A percentile compares a stretch with the other conserved stretches of the same genome.
Conservation (phyloP, 2,113 vertebrate species). For the Labeo catla region DNA sequence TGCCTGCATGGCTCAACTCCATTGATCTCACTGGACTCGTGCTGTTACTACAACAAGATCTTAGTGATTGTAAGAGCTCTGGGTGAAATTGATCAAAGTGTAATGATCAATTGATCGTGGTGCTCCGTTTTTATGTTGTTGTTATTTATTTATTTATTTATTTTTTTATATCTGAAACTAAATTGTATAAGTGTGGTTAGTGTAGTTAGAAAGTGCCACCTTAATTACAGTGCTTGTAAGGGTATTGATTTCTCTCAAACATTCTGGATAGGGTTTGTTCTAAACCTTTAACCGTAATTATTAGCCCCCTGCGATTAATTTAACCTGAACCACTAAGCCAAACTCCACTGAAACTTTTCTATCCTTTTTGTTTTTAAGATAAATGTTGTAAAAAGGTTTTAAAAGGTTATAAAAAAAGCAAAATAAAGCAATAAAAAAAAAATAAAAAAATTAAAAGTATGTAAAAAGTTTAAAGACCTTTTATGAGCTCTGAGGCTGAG, state of each 20-base stretch:
- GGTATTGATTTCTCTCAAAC: not conserved
- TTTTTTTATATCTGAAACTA: not conserved
- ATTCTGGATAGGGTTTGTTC: not conserved
- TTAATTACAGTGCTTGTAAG: not conserved
- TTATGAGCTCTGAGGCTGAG: not conserved
- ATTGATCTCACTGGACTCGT: constrained; percentile 14
- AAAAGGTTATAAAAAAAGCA: too few relatives aligned
- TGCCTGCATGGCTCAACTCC: not conserved
- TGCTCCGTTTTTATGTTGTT: not conserved
- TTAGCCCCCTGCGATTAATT: not conserved
- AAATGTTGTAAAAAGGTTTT: too few relatives aligned
- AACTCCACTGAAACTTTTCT: not conserved
- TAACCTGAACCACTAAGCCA: not conserved
- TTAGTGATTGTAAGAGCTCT: not conserved
- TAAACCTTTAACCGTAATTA: not conserved
- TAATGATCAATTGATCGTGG: not conserved
- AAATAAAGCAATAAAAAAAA: too few relatives aligned
- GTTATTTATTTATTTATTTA: not conserved
- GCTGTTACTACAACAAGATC: not conserved
- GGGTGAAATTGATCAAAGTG: not conserved
- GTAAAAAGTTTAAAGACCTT: not conserved
- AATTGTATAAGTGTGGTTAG: not conserved
- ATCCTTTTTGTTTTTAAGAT: not conserved
- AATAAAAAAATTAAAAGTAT: not conserved
- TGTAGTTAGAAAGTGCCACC: not conserved